These are phyloP conservation scores for Batillaria attramentaria DNA, from an alignment of 1,140 invertebrate genomes.

Conservation along the genomic window DNA sequence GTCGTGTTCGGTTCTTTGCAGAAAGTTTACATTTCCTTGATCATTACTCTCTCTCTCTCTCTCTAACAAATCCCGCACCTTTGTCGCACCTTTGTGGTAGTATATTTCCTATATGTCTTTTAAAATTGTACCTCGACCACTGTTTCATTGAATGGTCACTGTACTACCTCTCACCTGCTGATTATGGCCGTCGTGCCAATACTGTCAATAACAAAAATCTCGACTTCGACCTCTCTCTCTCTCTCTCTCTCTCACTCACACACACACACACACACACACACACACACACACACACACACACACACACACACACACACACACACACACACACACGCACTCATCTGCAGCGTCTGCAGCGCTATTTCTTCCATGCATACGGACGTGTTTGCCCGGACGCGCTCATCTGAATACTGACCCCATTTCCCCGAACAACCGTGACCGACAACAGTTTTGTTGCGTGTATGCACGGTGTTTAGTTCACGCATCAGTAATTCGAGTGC, in stretches of 20 bases:
- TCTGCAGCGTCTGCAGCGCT: background rate
- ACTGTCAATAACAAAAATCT: background rate
- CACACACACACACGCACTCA: constrained; percentile 14
- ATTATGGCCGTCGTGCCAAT: background rate
- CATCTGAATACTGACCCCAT: background rate
- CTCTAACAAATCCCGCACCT: background rate
- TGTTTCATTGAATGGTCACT: background rate
- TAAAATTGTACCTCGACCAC: background rate
- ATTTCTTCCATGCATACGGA: background rate
- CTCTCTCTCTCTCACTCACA: background rate
- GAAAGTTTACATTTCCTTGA: too few species aligned
- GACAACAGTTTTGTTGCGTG: background rate
- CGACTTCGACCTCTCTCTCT: background rate
- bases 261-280: background rate
- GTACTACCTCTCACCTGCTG: background rate
- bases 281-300: constrained; percentile 18
- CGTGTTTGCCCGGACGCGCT: background rate
- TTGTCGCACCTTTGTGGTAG: background rate
- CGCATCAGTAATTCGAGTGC: background rate
- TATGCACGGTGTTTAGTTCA: background rate
- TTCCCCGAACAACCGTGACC: background rate
- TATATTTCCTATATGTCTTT: background rate
- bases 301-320: constrained; percentile 17
- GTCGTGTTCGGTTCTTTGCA: too few species aligned
- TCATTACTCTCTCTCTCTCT: too few species aligned